These are phyloP conservation scores for Rhinogobius similis DNA, from an alignment of 2,113 vertebrate species.

Conservation along the genomic window DNA sequence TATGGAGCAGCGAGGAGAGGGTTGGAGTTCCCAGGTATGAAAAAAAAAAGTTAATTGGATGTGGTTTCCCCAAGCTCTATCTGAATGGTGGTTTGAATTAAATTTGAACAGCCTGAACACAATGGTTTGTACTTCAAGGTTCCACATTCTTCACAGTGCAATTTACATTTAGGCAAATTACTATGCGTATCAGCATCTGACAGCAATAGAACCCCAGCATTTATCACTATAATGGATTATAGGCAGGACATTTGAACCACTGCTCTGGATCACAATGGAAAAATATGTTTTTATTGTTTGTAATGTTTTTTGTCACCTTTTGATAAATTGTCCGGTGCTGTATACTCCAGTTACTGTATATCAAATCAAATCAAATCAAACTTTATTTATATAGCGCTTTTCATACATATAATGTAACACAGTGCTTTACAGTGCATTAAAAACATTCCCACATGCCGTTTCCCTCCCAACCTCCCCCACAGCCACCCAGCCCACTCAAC, in stretches of 20 bases:
- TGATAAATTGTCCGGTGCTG: no score
- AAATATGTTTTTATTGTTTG: neutral
- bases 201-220: neutral
- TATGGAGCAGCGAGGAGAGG: slow-evolving; percentile 24
- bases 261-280: neutral
- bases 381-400: no score
- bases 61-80: slow-evolving; percentile 37
- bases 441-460: no score
- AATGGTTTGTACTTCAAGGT: slow-evolving; percentile 11
- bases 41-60: slow-evolving; percentile 61
- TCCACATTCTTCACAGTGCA: neutral
- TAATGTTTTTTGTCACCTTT: neutral
- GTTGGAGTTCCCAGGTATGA: slow-evolving; percentile 31
- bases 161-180: neutral
- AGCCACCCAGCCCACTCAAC: no score
- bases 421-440: no score
- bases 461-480: no score
- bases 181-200: neutral
- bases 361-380: no score
- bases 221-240: neutral
- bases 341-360: no score
- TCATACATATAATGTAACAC: no score
- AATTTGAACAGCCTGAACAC: slow-evolving; percentile 42
- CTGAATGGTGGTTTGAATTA: slow-evolving; percentile 37
- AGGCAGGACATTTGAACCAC: neutral